A percentile compares a stretch with the other conserved stretches of the same genome.
Conservation (phyloP, 2,888 invertebrate species). For the Hoplodrina blanda region DNA sequence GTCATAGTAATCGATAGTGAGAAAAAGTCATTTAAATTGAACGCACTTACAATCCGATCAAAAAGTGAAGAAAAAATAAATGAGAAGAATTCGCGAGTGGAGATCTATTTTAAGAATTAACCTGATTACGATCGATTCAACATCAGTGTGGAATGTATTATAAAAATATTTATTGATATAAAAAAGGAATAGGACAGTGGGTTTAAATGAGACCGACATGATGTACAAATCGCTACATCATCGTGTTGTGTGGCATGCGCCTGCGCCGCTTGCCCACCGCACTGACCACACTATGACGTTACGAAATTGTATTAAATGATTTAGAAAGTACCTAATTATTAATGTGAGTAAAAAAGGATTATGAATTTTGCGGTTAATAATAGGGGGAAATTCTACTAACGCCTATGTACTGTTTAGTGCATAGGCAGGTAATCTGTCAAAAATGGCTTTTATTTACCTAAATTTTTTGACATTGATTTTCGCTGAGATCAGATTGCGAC, state of each 20-base stretch:
- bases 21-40: slow-evolving; percentile 61
- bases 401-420: too few relatives aligned
- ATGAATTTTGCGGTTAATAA: slow-evolving; percentile 56
- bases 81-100: slow-evolving; percentile 48
- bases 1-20: slow-evolving; percentile 50
- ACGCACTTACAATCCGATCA: slow-evolving; percentile 44
- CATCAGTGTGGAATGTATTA: slow-evolving; percentile 74
- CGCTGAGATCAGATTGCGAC: too few relatives aligned
- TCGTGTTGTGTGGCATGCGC: slow-evolving; percentile 77
- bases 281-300: slow-evolving; percentile 74
- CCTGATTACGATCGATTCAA: slow-evolving; percentile 77
- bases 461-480: too few relatives aligned
- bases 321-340: slow-evolving; percentile 69
- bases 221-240: slow-evolving; percentile 80
- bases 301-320: slow-evolving; percentile 79
- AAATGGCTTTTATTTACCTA: too few relatives aligned
- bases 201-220: slow-evolving; percentile 77
- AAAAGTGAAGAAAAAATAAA: slow-evolving; percentile 41
- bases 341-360: slow-evolving; percentile 58
- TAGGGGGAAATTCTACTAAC: background rate
- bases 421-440: too few relatives aligned
- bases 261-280: slow-evolving; percentile 66
- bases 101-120: slow-evolving; percentile 69
- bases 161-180: slow-evolving; percentile 81
- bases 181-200: slow-evolving; percentile 75